Evolutionary conservation across 2,888 invertebrate species (phyloP).

Genomic region (Operophtera brumata): DNA sequence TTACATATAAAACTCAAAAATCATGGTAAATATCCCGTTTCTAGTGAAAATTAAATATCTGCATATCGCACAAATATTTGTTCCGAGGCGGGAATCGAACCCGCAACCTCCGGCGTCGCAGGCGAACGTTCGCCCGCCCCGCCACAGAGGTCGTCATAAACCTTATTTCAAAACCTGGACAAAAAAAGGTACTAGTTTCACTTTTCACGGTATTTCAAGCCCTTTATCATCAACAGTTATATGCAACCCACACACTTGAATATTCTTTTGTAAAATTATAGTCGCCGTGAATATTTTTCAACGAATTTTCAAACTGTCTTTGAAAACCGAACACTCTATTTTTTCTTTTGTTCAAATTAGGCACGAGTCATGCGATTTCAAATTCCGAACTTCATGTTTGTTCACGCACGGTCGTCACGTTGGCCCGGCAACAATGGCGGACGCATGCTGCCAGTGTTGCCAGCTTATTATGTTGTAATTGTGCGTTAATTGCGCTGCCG

Average conservation of each 20-base stretch:
- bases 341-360: background rate
- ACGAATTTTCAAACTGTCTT: background rate
- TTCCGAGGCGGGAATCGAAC: too few species aligned
- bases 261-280: background rate
- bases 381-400: conserved; percentile 23
- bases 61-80: too few species aligned
- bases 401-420: conserved; percentile 28
- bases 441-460: conserved; percentile 37
- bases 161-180: background rate
- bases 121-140: too few species aligned
- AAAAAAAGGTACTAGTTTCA: background rate
- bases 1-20: too few species aligned
- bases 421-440: conserved; percentile 34
- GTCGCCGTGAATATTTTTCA: background rate
- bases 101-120: too few species aligned
- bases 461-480: conserved; percentile 52
- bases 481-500: conserved; percentile 43
- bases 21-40: too few species aligned
- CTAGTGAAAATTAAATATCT: too few species aligned
- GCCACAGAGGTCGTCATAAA: too few species aligned
- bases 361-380: conserved; percentile 9
- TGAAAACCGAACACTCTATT: conserved; percentile 12
- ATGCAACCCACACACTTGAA: background rate
- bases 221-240: background rate
- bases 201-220: background rate